Percentiles rank a stretch among this genome's conserved stretches.
Evolutionary conservation across 2,888 invertebrate species (phyloP).

Genomic region (Volucella bombylans): DNA sequence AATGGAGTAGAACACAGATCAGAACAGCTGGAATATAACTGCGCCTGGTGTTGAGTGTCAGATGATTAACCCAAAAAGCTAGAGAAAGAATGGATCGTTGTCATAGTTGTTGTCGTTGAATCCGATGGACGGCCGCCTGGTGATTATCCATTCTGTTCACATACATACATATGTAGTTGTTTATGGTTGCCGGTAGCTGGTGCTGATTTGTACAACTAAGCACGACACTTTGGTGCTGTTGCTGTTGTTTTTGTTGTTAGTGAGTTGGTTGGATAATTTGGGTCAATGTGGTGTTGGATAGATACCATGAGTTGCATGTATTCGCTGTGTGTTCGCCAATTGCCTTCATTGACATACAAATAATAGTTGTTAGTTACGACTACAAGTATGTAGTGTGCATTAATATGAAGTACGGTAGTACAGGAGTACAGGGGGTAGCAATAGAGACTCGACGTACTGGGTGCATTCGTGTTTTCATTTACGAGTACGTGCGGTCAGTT

Average conservation of each 20-base stretch:
- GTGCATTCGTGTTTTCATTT: constrained; percentile 14
- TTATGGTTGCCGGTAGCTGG: constrained; percentile 19
- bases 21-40: constrained; percentile 49
- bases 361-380: neutral
- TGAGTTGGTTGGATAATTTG: constrained; percentile 38
- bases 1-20: constrained; percentile 29
- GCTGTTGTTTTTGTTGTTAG: constrained; percentile 11
- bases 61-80: constrained; percentile 63
- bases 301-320: constrained; percentile 1
- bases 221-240: no score
- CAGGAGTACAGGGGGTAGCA: no score
- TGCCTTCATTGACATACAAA: constrained; percentile 49
- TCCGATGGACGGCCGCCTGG: constrained; percentile 13
- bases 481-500: constrained; percentile 22
- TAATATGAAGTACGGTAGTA: no score
- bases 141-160: constrained; percentile 69
- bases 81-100: constrained; percentile 27
- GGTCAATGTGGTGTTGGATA: constrained; percentile 46
- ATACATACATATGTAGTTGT: neutral
- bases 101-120: no score
- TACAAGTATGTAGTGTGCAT: no score
- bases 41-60: constrained; percentile 64
- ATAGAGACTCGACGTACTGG: neutral
- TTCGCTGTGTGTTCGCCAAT: constrained; percentile 19
- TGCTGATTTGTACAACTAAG: constrained; percentile 33